Conservation (phyloP, 2,797 vertebrate genomes). For the Trichosurus vulpecula region DNA sequence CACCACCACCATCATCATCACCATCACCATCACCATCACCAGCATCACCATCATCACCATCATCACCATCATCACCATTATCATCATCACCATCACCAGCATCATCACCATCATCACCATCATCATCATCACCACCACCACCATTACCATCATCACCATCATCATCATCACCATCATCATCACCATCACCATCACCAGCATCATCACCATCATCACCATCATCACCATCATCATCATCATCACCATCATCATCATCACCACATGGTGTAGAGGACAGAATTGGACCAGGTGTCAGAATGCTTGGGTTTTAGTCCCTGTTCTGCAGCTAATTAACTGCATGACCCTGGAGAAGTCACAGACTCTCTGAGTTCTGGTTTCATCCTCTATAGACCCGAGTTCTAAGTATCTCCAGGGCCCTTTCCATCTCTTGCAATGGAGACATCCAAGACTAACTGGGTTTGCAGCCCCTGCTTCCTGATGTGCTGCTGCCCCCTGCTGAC, state of each 20-base stretch:
- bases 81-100: not conserved
- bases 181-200: no score
- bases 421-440: not conserved
- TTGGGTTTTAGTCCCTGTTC: not conserved
- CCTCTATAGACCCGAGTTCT: fast-evolving
- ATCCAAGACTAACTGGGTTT: not conserved
- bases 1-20: no score
- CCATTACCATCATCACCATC: no score
- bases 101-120: no score
- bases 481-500: not conserved
- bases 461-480: not conserved
- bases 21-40: not conserved
- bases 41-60: no score
- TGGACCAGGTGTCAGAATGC: not conserved
- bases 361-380: not conserved
- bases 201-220: no score
- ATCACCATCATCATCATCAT: no score
- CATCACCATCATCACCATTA: not conserved
- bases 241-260: no score
- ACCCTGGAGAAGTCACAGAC: not conserved
- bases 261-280: not conserved
- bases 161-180: not conserved
- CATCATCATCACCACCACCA: no score
- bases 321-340: not conserved
- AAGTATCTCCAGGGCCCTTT: not conserved